Percentiles rank a stretch among this genome's conserved stretches.
These are phyloP conservation scores for rabbit (Oryctolagus cuniculus) DNA, from an alignment of 2,113 vertebrate genomes.

Conservation along the genomic window mOryCun1.1 NC_091437.1:45644501-45645000, in stretches of 20 bases:
- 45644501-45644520: neutral
- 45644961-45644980: neutral
- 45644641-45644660: neutral
- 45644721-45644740: neutral
- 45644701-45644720: slow-evolving; percentile 40
- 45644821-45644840: neutral
- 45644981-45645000: neutral
- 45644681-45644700: neutral
- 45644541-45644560: neutral
- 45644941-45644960: neutral
- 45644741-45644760: too few species aligned
- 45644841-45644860: neutral
- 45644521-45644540: neutral
- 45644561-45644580: slow-evolving; percentile 42
- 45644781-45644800: neutral
- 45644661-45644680: neutral
- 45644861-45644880: neutral
- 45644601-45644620: neutral
- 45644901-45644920: neutral
- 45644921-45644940: neutral
- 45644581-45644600: neutral
- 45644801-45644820: neutral
- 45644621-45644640: too few species aligned
- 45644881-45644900: neutral
- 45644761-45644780: neutral